Base-by-base conservation (phyloP, 2,888 invertebrate genomes). In the Agriotes lineatus region DNA sequence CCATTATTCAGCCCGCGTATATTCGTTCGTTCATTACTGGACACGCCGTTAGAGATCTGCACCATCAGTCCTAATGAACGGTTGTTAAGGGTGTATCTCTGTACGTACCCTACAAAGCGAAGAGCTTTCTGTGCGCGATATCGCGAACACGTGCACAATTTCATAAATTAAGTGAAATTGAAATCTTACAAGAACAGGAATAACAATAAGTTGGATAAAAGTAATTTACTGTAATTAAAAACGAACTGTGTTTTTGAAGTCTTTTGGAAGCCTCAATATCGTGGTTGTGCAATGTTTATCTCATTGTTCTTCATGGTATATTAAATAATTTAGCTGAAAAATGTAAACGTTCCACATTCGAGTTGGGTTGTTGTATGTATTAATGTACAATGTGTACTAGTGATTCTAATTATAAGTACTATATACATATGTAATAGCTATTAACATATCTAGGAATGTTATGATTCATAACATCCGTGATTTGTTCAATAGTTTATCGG, bases 21-120 rank as follows among this genome's bases (percentile, higher is more conserved):
- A 68, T 68, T 63, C 60, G 57, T 25, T 25, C 63, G 54, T 68
- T 68, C 68, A 68, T 68, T 68, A 68, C 63, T 64, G 68, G 64
- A 68, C 68, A 59, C 68, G 59, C 58, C 59, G 64, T 68, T 68
- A 63, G 58, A 67, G 56, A 67, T 62, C 62, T 67, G 61, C 50
- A 57, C 67, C 62, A 67, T 68, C 68, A 59, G 59, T 44, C 68
- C 58, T 68, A 64, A 68, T 64, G 68, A 68, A 58, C 58, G 59
- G 62, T 67, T 67, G 63, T 57, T 68, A 68, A 68, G 64, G 68
- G 58, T 59, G 59, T 58, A 68, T 68, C 64, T 68, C 45, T 69
- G 37, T 68, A 50, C 58, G 63, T 63, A 58, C 58, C 61, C 60
- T 54, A 62, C 62, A 58, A 48, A 61, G 57, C 57, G 25, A 18